Evolutionary conservation across 2,113 vertebrate genomes (phyloP).

Genomic region (Eudyptes chrysolophus): DNA sequence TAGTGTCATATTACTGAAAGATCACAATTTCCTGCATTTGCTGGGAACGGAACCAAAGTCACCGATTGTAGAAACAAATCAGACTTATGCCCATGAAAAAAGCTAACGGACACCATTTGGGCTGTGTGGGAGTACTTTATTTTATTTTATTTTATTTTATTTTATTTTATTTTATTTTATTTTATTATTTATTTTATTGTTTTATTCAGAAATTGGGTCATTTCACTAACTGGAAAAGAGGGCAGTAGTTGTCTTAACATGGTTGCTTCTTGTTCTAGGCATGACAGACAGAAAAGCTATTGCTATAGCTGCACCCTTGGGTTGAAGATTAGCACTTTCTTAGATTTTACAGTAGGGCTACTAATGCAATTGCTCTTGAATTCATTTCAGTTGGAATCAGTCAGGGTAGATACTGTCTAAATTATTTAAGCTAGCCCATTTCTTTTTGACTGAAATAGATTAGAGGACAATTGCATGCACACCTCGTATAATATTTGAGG

Average conservation of each 20-base stretch:
- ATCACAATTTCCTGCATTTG: slow-evolving; percentile 3
- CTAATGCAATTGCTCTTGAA: background rate
- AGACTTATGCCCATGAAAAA: background rate
- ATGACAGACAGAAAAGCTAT: background rate
- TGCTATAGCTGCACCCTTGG: background rate
- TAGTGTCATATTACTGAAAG: background rate
- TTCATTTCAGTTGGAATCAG: background rate
- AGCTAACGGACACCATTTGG: background rate
- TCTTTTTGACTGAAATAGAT: background rate
- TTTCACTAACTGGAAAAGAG: background rate
- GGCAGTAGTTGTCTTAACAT: background rate
- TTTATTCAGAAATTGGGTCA: background rate
- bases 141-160: background rate
- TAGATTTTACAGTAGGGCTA: background rate
- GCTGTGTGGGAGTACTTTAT: background rate
- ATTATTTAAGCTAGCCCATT: background rate
- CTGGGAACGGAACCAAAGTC: background rate
- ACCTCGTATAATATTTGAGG: background rate
- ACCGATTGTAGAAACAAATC: background rate
- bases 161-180: background rate
- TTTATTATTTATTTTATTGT: background rate
- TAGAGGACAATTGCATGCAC: background rate
- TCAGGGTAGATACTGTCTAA: background rate
- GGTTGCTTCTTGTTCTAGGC: background rate
- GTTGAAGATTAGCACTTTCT: background rate